Conservation (phyloP, 2,888 invertebrate species). For the Campoplex nolae region DNA sequence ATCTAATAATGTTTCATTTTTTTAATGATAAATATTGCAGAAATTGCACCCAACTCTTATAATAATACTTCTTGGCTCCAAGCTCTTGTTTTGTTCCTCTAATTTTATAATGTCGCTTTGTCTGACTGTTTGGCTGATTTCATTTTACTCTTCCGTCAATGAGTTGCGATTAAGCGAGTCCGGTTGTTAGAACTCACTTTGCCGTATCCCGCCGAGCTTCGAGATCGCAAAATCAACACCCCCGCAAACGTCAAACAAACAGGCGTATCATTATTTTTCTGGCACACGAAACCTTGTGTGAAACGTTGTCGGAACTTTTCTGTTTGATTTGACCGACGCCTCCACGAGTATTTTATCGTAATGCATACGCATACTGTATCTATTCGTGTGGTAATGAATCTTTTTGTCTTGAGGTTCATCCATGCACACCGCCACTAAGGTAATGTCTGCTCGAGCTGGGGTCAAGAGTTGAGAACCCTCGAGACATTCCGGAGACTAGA, state of each 20-base stretch:
- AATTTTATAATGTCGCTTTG: conserved; percentile 19
- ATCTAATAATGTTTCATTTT: conserved; percentile 59
- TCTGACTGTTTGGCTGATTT: conserved; percentile 6
- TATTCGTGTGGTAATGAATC: conserved; percentile 4
- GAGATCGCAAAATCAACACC: conserved; percentile 44
- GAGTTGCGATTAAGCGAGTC: conserved; percentile 20
- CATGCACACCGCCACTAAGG: conserved; percentile 10
- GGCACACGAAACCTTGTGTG: conserved; percentile 19
- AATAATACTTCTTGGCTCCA: conserved; percentile 6
- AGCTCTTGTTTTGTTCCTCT: conserved; percentile 27
- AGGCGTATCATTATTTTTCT: conserved; percentile 62
- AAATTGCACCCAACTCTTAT: conserved; percentile 45
- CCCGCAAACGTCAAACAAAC: conserved; percentile 65
- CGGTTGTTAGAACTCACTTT: conserved; percentile 68
- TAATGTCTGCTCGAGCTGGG: conserved; percentile 53
- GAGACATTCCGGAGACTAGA: conserved; percentile 69
- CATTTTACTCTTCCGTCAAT: conserved; percentile 40
- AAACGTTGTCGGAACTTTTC: conserved; percentile 38
- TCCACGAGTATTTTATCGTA: conserved; percentile 45
- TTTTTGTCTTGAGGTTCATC: conserved; percentile 4
- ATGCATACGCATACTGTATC: neutral
- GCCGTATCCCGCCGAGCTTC: conserved; percentile 39
- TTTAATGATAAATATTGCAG: conserved; percentile 41
- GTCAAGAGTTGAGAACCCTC: conserved; percentile 71
- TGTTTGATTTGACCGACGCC: conserved; percentile 45